A percentile compares a stretch with the other conserved stretches of the same genome.
Evolutionary conservation across 2,888 invertebrate species (phyloP).

Genomic region (Netelia inedita): DNA sequence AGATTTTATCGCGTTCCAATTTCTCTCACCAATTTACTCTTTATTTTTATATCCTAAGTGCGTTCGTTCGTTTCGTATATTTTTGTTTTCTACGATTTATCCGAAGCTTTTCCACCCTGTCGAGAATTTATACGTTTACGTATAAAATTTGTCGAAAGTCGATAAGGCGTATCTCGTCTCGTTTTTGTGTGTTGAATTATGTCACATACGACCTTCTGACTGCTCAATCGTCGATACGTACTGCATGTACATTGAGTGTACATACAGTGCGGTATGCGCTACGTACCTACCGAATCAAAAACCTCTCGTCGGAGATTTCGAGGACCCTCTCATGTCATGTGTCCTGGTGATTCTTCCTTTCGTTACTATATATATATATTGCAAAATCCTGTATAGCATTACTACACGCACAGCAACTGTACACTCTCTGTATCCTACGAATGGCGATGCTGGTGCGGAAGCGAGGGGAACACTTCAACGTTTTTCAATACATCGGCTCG

Average conservation of each 20-base stretch:
- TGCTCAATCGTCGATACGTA: not conserved
- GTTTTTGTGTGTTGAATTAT: not conserved
- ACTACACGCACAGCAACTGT: not conserved
- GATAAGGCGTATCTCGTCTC: not conserved
- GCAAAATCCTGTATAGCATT: constrained; percentile 9
- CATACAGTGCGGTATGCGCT: not conserved
- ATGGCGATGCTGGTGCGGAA: not conserved
- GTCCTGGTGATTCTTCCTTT: constrained; percentile 37
- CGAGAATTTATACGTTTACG: not conserved
- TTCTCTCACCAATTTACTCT: not conserved
- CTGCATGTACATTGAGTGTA: not conserved
- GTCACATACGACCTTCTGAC: not conserved
- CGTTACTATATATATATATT: not conserved
- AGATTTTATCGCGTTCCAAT: constrained; percentile 13
- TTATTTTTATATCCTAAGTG: not conserved
- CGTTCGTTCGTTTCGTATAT: not conserved
- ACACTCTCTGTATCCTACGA: not conserved
- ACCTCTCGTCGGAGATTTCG: constrained; percentile 73
- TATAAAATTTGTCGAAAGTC: not conserved
- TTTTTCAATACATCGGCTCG: constrained; percentile 46
- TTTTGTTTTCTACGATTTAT: not conserved
- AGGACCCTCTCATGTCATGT: constrained; percentile 73
- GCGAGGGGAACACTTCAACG: constrained; percentile 24
- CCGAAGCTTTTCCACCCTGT: not conserved
- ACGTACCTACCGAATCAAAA: constrained; percentile 62